A percentile compares a stretch with the other conserved stretches of the same genome.
Evolutionary conservation across 2,113 vertebrate genomes (phyloP).

Genomic region (Emydura subglobosa): DNA sequence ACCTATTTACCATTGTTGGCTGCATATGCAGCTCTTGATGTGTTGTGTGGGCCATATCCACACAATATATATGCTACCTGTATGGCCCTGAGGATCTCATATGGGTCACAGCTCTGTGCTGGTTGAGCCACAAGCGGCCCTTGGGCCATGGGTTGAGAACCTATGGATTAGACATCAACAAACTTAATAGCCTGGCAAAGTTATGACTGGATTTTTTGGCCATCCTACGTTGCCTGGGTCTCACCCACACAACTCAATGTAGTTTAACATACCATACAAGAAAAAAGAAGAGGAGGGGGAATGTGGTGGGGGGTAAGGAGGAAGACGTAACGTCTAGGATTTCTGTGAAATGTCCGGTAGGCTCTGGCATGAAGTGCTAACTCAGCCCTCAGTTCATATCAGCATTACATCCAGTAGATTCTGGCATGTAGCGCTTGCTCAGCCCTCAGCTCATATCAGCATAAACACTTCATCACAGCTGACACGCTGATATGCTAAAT

Average conservation of each 20-base stretch:
- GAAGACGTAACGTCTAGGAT: conserved; percentile 13
- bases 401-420: conserved; percentile 47
- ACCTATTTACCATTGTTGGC: too few species aligned
- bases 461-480: conserved; percentile 76
- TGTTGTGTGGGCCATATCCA: too few species aligned
- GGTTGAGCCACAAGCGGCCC: too few species aligned
- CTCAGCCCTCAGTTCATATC: conserved; percentile 63
- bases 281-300: not conserved
- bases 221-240: not conserved
- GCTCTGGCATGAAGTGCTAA: conserved; percentile 60
- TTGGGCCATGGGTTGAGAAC: too few species aligned
- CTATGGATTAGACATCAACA: not conserved
- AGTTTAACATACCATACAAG: not conserved
- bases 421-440: conserved; percentile 62
- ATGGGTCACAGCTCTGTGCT: too few species aligned
- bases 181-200: not conserved
- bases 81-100: too few species aligned
- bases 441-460: conserved; percentile 75
- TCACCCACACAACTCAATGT: not conserved
- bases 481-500: conserved; percentile 71
- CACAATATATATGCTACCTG: too few species aligned
- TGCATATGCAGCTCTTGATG: too few species aligned
- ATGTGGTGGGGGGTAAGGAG: not conserved
- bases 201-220: accelerated
- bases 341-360: conserved; percentile 48